Conservation (phyloP, 2,113 vertebrate species). For the Eupsittula cactorum region DNA sequence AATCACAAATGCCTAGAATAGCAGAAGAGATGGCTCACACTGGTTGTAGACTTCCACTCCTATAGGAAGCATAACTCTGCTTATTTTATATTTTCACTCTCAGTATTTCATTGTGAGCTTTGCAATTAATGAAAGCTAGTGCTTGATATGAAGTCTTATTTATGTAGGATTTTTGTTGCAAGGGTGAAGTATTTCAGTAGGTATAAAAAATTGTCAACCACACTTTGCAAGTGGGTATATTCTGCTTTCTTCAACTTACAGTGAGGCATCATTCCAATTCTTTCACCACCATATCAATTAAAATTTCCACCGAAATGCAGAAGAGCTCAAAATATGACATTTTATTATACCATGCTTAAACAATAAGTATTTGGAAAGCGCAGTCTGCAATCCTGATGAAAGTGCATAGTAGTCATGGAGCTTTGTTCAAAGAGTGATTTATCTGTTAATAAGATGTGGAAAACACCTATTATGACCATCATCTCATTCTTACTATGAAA, state of each 20-base stretch:
- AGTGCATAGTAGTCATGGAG: neutral
- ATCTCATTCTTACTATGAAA: neutral
- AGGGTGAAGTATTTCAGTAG: neutral
- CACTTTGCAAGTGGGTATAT: neutral
- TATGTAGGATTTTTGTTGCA: neutral
- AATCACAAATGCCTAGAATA: neutral
- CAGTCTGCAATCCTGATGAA: neutral
- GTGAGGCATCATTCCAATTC: neutral
- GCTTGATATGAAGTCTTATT: neutral
- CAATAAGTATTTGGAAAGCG: neutral
- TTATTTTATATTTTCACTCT: neutral
- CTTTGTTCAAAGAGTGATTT: neutral
- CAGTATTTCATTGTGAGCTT: neutral
- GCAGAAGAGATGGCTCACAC: neutral
- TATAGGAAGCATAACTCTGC: neutral
- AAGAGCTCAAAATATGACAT: neutral
- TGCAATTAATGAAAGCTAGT: neutral
- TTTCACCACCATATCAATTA: neutral
- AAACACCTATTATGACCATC: neutral
- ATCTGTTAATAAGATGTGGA: neutral
- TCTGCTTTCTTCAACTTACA: neutral
- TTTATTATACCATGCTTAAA: neutral
- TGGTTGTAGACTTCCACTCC: neutral
- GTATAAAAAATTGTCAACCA: neutral
- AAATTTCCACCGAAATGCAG: neutral